Base-by-base conservation (phyloP, 2,113 vertebrate species). In the Apteryx mantelli region DNA sequence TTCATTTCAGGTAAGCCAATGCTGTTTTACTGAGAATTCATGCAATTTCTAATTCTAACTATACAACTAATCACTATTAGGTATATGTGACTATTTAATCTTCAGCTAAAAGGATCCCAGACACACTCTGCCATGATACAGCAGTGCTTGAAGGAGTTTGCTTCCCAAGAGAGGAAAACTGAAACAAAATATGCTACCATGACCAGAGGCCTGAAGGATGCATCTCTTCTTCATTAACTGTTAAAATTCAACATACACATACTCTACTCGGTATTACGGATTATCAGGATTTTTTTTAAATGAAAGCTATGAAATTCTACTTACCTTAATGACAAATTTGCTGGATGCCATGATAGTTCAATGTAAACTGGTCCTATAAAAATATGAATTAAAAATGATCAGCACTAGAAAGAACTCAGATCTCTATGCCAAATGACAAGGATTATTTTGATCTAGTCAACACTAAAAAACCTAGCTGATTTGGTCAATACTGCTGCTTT, bases 251-350 rank as follows among this genome's bases (percentile, higher is more conserved):
- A 48, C 2, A 0, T 22, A 84, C 13, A 10, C 11, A 63, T 8
- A 11, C 55, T 60, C 38, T 42, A 91, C 82, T 44, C 1, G 50
- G 14, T 38, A 60, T 16, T 42, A 61, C 0, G 71, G 6, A 46
- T 13, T 21, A 34, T 3, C 13, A 83, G 75, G 17, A 34, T 11
- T 9, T 36, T 25, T 42, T 69, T 58, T 5, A 13, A 75, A 76
- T 65, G 4, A 38, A 92, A 90, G 30, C 13, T 76, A 28, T 80
- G 30, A 53, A 34, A 70, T 90, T 85, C 46, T 61, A 28, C 98
- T 98, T 97, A 98, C 98, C 97, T 98, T 98, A 96, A 98, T 92
- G 89, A 97, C 96, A 96, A 98, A 98, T 93, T 98, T 98, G 91
- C 97, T 97, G 74, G 98, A 98, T 24, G 95, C 69, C 97, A 98